A percentile compares a stretch with the other conserved stretches of the same genome.
Conservation (phyloP, 2,888 invertebrate genomes). For the Drosophila tanythrix region DNA sequence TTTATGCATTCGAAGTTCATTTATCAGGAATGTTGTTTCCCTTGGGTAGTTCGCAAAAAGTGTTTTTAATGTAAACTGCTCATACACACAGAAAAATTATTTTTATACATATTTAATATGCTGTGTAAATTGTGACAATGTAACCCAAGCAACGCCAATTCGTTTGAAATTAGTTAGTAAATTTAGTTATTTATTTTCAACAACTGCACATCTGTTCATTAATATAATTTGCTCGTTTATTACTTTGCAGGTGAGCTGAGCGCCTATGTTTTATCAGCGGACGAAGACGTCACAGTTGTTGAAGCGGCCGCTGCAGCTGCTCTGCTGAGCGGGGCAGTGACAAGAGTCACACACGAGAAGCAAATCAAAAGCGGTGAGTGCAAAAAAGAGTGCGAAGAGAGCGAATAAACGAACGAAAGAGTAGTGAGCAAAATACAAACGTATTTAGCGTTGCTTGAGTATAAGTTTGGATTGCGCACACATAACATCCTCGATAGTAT, state of each 20-base stretch:
- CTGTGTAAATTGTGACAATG: background rate
- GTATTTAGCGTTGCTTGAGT: background rate
- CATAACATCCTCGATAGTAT: slow-evolving; percentile 70
- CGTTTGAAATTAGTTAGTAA: background rate
- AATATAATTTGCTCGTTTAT: slow-evolving; percentile 17
- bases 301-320: slow-evolving; percentile 30
- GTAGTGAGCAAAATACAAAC: background rate
- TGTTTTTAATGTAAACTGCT: background rate
- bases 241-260: slow-evolving; percentile 56
- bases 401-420: background rate
- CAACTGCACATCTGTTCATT: slow-evolving; percentile 21
- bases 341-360: slow-evolving; percentile 38
- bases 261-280: slow-evolving; percentile 31
- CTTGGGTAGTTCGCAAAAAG: background rate
- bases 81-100: background rate
- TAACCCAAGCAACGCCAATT: background rate
- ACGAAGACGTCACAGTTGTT: slow-evolving; percentile 23
- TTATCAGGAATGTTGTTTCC: slow-evolving; percentile 26
- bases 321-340: slow-evolving; percentile 33
- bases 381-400: background rate
- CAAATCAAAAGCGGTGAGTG: slow-evolving; percentile 48
- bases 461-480: background rate
- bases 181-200: background rate
- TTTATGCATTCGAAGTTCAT: slow-evolving; percentile 47
- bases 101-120: background rate